Evolutionary conservation across 64 coral and sea anemone species (phyloP).

Genomic region (Orbicella faveolata): DNA sequence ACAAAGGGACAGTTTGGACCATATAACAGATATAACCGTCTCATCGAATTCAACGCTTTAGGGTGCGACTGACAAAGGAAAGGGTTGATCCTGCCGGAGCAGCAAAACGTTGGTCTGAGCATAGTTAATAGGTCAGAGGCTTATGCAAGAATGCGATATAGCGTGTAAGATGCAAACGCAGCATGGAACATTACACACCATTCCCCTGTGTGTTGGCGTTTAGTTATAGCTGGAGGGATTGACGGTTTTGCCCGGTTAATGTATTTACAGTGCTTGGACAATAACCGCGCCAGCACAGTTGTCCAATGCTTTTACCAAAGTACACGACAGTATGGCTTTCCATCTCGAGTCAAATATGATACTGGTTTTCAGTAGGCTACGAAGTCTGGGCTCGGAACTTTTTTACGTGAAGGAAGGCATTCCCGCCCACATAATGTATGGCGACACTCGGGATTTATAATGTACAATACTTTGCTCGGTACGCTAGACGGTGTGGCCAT

Average conservation of each 20-base stretch:
- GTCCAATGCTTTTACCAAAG: not conserved
- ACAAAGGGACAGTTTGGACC: too few species aligned
- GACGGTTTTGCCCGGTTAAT: conserved; percentile 3
- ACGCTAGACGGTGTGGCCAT: too few species aligned
- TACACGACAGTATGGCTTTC: not conserved
- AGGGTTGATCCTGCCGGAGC: conserved; percentile 20
- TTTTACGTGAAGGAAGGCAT: too few species aligned
- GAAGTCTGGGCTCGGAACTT: too few species aligned
- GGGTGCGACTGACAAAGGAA: conserved; percentile 4
- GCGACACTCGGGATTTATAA: too few species aligned
- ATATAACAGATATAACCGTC: too few species aligned
- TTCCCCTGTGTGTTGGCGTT: conserved; percentile 27
- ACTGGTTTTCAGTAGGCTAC: not conserved
- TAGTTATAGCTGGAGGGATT: conserved; percentile 27
- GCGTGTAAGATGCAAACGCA: not conserved
- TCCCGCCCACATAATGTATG: too few species aligned
- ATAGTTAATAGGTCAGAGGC: not conserved
- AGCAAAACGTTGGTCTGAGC: not conserved
- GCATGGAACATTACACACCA: conserved; percentile 38
- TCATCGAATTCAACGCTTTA: not conserved
- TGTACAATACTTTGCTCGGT: too few species aligned
- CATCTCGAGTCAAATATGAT: conserved; percentile 13
- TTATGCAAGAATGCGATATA: not conserved
- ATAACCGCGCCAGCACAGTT: conserved; percentile 6
- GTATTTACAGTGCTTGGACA: not conserved